These are phyloP conservation scores for Scaeva pyrastri DNA, from an alignment of 2,888 invertebrate genomes.

Conservation along the genomic window DNA sequence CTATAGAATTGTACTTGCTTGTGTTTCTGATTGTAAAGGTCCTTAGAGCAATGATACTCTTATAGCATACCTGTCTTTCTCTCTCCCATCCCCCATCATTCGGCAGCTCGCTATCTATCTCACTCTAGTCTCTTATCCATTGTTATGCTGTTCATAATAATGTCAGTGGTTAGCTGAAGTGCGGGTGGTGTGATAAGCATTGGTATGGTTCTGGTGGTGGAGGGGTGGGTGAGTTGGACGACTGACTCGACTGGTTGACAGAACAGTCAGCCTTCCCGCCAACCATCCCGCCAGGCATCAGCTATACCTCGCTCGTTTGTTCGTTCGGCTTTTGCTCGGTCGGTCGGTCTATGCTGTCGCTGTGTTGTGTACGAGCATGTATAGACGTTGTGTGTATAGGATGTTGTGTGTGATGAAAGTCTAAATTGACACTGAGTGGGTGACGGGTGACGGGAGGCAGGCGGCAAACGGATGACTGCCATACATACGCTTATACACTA, in stretches of 20 bases:
- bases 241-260: constrained; percentile 56
- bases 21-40: constrained; percentile 68
- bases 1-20: constrained; percentile 43
- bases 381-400: constrained; percentile 5
- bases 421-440: constrained; percentile 75
- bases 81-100: background rate
- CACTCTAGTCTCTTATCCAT: constrained; percentile 57
- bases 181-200: constrained; percentile 73
- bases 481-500: constrained; percentile 50
- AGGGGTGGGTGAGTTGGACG: background rate
- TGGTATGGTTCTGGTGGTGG: constrained; percentile 46
- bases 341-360: too few relatives aligned
- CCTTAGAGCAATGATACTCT: constrained; percentile 64
- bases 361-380: background rate
- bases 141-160: constrained; percentile 76
- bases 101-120: constrained; percentile 16
- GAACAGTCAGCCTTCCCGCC: constrained; percentile 39
- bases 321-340: constrained; percentile 21
- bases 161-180: constrained; percentile 76
- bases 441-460: constrained; percentile 17
- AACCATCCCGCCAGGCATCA: background rate
- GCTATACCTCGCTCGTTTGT: constrained; percentile 27
- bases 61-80: constrained; percentile 39
- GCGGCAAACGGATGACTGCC: background rate
- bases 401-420: constrained; percentile 74